phyloP scores from a whole-genome alignment of 2,888 invertebrate species.

The Diaphora mendica region DNA sequence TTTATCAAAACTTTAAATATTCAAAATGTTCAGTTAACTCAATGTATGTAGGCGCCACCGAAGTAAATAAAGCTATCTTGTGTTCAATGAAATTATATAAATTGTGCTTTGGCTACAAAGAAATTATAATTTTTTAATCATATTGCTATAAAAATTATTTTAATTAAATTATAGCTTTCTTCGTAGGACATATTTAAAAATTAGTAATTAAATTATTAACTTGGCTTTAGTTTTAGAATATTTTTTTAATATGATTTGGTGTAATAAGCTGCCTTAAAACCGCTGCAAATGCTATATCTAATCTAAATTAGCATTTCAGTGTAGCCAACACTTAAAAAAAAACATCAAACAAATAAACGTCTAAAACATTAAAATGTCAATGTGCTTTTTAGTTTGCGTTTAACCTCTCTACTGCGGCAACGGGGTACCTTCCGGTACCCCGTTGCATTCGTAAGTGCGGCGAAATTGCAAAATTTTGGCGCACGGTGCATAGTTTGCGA shows the following conservation, averaged over 20 bases:
- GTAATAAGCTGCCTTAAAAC: slow-evolving; percentile 29
- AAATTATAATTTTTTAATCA: background rate
- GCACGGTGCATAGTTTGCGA: too few relatives aligned
- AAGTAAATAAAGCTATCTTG: slow-evolving; percentile 74
- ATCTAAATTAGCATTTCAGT: slow-evolving; percentile 34
- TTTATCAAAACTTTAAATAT: background rate
- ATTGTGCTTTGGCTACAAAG: slow-evolving; percentile 53
- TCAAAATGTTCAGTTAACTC: background rate
- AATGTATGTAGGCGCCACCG: slow-evolving; percentile 15
- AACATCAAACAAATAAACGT: slow-evolving; percentile 44
- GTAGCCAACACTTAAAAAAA: slow-evolving; percentile 43
- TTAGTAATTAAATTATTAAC: background rate
- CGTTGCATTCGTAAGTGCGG: too few relatives aligned
- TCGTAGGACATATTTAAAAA: background rate
- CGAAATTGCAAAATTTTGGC: too few relatives aligned
- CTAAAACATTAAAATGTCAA: slow-evolving; percentile 34
- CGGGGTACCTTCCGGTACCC: too few relatives aligned
- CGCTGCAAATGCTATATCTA: slow-evolving; percentile 18
- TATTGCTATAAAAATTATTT: background rate
- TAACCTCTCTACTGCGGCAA: too few relatives aligned
- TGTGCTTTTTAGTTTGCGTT: slow-evolving; percentile 37
- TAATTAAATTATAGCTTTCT: background rate
- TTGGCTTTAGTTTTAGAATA: background rate
- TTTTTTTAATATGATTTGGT: too few relatives aligned
- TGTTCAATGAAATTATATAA: slow-evolving; percentile 67